These are phyloP conservation scores for Heliconius ismenius DNA, from an alignment of 2,888 invertebrate species.

Conservation along the genomic window DNA sequence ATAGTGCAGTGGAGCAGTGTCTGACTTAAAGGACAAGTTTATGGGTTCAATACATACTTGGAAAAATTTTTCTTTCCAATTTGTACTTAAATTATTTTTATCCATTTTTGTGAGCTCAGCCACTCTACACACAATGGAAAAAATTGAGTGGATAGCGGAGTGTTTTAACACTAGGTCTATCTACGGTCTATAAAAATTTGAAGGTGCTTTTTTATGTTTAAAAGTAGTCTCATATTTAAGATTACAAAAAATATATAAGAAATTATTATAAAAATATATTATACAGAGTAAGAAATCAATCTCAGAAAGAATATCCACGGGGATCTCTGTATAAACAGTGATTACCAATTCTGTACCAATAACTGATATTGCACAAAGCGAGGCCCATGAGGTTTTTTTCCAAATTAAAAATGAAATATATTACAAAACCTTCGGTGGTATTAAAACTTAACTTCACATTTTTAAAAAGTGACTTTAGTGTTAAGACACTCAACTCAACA, in stretches of 20 bases:
- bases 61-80: too few relatives aligned
- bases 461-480: background rate
- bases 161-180: background rate
- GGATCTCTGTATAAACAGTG: slow-evolving; percentile 15
- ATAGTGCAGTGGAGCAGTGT: background rate
- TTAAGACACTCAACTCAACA: too few relatives aligned
- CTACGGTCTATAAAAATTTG: too few relatives aligned
- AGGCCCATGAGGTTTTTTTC: background rate
- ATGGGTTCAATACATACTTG: background rate
- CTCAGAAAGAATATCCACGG: background rate
- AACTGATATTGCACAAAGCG: slow-evolving; percentile 14
- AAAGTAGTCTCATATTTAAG: background rate
- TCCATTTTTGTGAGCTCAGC: too few relatives aligned
- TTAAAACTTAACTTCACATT: background rate
- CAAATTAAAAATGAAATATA: background rate
- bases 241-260: background rate
- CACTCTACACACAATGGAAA: too few relatives aligned
- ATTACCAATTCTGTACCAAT: slow-evolving; percentile 22
- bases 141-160: background rate
- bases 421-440: background rate
- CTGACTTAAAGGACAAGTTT: background rate
- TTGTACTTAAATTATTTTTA: background rate
- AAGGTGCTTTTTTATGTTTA: too few relatives aligned
- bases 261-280: background rate
- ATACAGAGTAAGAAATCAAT: slow-evolving; percentile 14